phyloP scores from a whole-genome alignment of 2,888 invertebrate genomes.

The Lasioglossum malachurum region DNA sequence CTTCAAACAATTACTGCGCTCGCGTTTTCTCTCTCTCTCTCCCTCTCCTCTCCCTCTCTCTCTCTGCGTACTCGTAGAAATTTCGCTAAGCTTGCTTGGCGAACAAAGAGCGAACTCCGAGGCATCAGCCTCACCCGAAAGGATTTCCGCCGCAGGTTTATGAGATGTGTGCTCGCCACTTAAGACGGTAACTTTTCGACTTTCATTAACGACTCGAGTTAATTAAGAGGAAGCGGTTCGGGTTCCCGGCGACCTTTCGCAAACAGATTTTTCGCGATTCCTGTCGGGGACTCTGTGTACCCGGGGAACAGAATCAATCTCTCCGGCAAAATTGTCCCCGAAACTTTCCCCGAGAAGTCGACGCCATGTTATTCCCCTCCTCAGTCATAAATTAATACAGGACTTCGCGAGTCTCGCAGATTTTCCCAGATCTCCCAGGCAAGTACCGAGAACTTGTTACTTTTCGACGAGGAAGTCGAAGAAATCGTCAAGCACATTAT shows the following conservation, averaged over 20 bases:
- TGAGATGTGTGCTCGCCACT: conserved; percentile 59
- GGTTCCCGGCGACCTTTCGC: conserved; percentile 42
- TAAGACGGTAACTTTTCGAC: conserved; percentile 55
- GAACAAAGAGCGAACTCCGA: conserved; percentile 43
- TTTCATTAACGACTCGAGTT: conserved; percentile 62
- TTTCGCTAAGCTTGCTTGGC: conserved; percentile 32
- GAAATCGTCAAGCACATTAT: not conserved
- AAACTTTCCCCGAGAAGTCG: not conserved
- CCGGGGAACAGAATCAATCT: not conserved
- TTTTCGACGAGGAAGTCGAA: not conserved
- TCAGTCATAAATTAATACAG: not conserved
- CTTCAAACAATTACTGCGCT: conserved; percentile 27
- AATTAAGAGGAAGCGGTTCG: conserved; percentile 60
- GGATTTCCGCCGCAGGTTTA: conserved; percentile 47
- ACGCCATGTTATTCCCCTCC: not conserved
- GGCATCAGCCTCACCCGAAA: conserved; percentile 38
- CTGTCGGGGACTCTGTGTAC: not conserved
- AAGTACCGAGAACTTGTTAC: not conserved
- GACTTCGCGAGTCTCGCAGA: not conserved
- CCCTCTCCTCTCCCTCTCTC: not conserved
- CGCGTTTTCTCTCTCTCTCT: not conserved
- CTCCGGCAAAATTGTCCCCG: not conserved
- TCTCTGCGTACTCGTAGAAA: conserved; percentile 8
- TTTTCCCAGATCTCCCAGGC: not conserved
- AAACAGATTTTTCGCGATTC: conserved; percentile 50